phyloP scores from a whole-genome alignment of 1,140 invertebrate species.

The Pseudoatta argentina region DNA sequence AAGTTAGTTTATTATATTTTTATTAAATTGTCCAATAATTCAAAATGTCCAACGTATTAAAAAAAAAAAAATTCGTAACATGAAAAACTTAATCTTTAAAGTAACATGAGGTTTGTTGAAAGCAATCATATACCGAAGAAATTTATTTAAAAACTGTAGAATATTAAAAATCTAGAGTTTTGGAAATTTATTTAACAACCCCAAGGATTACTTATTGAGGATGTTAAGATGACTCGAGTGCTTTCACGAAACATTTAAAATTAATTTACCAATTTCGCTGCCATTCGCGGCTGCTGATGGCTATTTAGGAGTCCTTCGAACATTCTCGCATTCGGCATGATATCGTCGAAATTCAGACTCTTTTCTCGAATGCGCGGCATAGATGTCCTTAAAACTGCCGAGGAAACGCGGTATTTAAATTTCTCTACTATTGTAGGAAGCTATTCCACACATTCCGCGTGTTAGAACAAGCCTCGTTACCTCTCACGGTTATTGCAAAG shows the following conservation, averaged over 20 bases:
- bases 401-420: slow-evolving; percentile 69
- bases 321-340: background rate
- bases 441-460: slow-evolving; percentile 51
- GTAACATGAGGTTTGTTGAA: background rate
- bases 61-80: background rate
- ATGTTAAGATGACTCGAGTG: background rate
- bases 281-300: background rate
- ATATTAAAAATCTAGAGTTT: background rate
- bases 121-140: background rate
- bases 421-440: slow-evolving; percentile 60
- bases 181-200: slow-evolving; percentile 25
- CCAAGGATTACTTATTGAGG: background rate
- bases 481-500: slow-evolving; percentile 75
- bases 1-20: background rate
- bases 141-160: background rate
- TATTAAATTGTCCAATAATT: background rate
- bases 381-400: slow-evolving; percentile 49
- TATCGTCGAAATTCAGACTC: slow-evolving; percentile 38
- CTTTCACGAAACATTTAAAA: slow-evolving; percentile 24
- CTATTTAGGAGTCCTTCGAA: background rate
- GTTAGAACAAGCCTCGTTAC: slow-evolving; percentile 71
- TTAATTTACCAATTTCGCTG: slow-evolving; percentile 1
- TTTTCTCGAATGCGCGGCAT: background rate
- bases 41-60: background rate
- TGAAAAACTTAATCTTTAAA: background rate